phyloP scores from a whole-genome alignment of 2,888 invertebrate genomes.

The Drosophila borealis region DNA sequence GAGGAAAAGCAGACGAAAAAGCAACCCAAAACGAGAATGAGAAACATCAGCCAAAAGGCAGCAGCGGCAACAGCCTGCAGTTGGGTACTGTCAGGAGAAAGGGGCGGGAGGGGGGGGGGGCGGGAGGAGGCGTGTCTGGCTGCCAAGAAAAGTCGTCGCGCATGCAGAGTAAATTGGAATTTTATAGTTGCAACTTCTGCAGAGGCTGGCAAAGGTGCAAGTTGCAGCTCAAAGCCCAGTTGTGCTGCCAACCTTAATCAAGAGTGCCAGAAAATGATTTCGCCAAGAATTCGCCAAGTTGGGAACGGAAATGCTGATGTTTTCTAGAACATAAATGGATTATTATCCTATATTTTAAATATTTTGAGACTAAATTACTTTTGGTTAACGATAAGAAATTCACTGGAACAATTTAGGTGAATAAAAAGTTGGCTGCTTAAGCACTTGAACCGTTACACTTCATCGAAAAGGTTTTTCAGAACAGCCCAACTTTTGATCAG shows the following conservation, averaged over 20 bases:
- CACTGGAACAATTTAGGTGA: too few species aligned
- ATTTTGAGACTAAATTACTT: too few species aligned
- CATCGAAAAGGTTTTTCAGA: neutral
- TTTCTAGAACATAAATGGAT: too few species aligned
- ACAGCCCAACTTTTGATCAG: neutral
- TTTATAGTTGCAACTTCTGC: constrained; percentile 70
- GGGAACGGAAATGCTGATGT: too few species aligned
- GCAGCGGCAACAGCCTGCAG: constrained; percentile 51
- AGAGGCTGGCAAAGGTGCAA: constrained; percentile 64
- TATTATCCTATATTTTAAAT: too few species aligned
- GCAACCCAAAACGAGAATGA: constrained; percentile 17
- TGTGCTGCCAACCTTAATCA: constrained; percentile 12
- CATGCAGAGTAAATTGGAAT: constrained; percentile 76
- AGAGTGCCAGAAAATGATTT: constrained; percentile 32
- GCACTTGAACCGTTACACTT: too few species aligned
- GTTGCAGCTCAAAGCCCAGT: constrained; percentile 43
- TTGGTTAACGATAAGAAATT: too few species aligned
- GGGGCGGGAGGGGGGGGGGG: constrained; percentile 6
- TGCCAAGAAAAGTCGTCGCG: constrained; percentile 74
- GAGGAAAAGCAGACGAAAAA: constrained; percentile 33
- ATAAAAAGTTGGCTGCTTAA: too few species aligned
- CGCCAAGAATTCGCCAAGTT: neutral
- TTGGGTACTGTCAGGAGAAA: neutral
- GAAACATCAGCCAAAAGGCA: constrained; percentile 56
- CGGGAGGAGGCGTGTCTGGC: constrained; percentile 50